Percentiles rank a stretch among this genome's conserved stretches.
phyloP scores from a whole-genome alignment of 23 tunicate genomes.

The Oikopleura albicans region DNA sequence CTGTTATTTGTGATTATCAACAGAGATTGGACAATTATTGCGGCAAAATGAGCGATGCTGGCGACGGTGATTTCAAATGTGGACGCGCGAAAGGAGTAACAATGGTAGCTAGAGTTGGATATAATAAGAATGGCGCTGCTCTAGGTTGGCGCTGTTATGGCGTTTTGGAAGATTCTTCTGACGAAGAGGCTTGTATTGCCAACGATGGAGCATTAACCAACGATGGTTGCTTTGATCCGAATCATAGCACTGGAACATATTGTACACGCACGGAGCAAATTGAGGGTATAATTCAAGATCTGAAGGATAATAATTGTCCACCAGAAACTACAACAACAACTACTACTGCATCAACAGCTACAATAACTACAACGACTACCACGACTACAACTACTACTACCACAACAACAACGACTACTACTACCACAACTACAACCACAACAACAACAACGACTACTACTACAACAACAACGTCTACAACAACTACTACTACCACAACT shows the following conservation, averaged over 20 bases:
- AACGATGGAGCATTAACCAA: neutral
- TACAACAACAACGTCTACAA: neutral
- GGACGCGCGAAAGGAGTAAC: neutral
- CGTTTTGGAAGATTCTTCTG: neutral
- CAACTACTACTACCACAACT: neutral
- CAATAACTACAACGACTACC: neutral
- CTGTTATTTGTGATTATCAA: neutral
- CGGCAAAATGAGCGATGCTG: neutral
- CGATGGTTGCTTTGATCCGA: neutral
- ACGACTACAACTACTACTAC: neutral
- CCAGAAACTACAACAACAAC: neutral
- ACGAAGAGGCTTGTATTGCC: neutral
- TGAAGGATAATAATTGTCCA: neutral
- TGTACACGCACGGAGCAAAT: neutral
- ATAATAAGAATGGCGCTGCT: neutral
- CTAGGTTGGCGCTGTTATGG: conserved; percentile 8
- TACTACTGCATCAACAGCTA: neutral
- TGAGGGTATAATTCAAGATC: neutral
- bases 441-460: neutral
- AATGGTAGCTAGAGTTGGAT: neutral
- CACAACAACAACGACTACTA: neutral
- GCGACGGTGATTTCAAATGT: neutral
- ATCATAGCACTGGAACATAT: neutral
- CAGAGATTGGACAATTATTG: neutral
- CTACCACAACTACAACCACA: neutral